These are phyloP conservation scores for Drosophila teissieri DNA, from an alignment of 1,140 invertebrate species.

Conservation along the genomic window DNA sequence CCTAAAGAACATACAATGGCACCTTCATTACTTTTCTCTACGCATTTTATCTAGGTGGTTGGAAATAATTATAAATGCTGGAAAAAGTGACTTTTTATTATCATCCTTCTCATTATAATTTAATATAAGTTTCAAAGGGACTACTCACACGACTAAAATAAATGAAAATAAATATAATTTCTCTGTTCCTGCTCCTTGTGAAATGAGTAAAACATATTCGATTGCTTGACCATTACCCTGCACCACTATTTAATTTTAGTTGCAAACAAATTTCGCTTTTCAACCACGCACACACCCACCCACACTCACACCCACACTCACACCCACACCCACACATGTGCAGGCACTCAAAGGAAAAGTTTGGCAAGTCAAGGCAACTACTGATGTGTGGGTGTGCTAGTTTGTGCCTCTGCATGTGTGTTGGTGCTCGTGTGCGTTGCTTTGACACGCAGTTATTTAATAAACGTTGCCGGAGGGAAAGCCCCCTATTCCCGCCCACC, in stretches of 20 bases:
- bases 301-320: slow-evolving; percentile 12
- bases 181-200: neutral
- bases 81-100: too few species aligned
- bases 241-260: slow-evolving; percentile 16
- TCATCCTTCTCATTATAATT: too few species aligned
- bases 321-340: slow-evolving; percentile 11
- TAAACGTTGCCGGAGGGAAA: slow-evolving; percentile 62
- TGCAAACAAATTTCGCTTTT: slow-evolving; percentile 71
- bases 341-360: slow-evolving; percentile 40
- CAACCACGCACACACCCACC: slow-evolving; percentile 21
- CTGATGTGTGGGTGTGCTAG: slow-evolving; percentile 29
- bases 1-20: too few species aligned
- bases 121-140: neutral
- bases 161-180: neutral
- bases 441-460: slow-evolving; percentile 81
- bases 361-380: slow-evolving; percentile 53
- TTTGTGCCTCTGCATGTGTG: slow-evolving; percentile 20
- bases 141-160: neutral
- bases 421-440: slow-evolving; percentile 35
- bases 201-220: neutral
- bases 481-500: slow-evolving; percentile 1
- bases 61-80: too few species aligned
- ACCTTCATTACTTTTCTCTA: too few species aligned
- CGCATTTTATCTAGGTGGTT: too few species aligned
- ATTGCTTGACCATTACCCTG: neutral